Evolutionary conservation across 2,797 vertebrate genomes (phyloP), one percentile per base, ranked within the genome.

Genomic region (Otolemur crassicaudatus): DNA sequence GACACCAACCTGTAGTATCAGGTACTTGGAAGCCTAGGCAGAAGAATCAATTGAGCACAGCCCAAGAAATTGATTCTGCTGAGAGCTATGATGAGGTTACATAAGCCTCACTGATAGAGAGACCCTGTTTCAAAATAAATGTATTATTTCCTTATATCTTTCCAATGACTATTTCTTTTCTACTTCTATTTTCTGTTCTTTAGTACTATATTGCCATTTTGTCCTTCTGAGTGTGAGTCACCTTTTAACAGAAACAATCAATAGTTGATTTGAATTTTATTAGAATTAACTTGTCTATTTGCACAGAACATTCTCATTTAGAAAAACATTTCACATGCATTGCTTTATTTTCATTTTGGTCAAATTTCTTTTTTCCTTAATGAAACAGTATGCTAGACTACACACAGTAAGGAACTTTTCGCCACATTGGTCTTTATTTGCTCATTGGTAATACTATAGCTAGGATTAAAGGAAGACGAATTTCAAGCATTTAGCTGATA

Each of bases 191-290:
- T 8, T 76, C 58, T 70, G 5, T n/a, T 11, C 79, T 83, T 80
- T 7, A 73, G 1, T 40, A 53, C 23, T 88, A 7, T 87, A 8
- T 92, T 87, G 1, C 43, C 2, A 80, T 63, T 94, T 75, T 46
- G 2, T 90, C 11, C 31, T 82, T 90, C 37, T 29, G 12, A 9
- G 14, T 60, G 49, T n/a, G 43, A 4, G 3, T 40, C 70, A 65
- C 12, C 70, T 86, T 89, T 95, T 75, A 72, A 82, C 25, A 73
- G 56, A 73, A 90, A 40, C 25, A 81, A 49, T 49, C 4, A 43
- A 25, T 63, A 29, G 91, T 94, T 82, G 53, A 67, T 29, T 96
- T 89, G 31, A 7, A 81, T 67, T 84, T 85, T 17, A 49, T 82
- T 88, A 82, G 61, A n/a, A 43, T 82, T 53, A 31, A 89, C 89